These are phyloP conservation scores for Arion vulgaris DNA, from an alignment of 1,140 invertebrate species.

Conservation along the genomic window DNA sequence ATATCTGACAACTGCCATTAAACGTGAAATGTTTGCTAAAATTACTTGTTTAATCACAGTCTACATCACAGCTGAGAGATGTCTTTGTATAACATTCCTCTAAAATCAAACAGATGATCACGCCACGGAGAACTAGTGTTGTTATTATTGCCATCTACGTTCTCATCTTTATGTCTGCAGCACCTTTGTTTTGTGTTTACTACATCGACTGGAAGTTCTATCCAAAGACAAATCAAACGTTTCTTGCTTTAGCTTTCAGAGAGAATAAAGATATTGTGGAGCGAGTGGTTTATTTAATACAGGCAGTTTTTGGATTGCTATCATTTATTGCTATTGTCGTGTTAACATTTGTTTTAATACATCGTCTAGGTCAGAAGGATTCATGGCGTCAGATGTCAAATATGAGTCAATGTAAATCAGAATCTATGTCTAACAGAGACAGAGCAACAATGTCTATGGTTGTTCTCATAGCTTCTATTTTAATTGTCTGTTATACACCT, in stretches of 20 bases:
- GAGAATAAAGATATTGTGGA: background rate
- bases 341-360: background rate
- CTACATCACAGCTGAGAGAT: background rate
- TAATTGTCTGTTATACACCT: background rate
- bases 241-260: background rate
- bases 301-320: background rate
- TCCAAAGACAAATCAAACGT: background rate
- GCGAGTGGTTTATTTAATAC: too few species aligned
- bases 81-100: background rate
- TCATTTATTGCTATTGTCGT: background rate
- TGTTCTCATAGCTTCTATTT: background rate
- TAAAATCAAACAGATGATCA: background rate
- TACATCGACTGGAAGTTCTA: slow-evolving; percentile 18
- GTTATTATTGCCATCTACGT: background rate
- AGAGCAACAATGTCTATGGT: background rate
- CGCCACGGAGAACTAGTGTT: background rate
- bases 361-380: background rate
- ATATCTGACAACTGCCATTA: background rate
- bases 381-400: background rate
- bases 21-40: background rate
- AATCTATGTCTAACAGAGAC: background rate
- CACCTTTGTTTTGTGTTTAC: background rate
- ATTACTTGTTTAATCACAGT: background rate
- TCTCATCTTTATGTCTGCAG: background rate
- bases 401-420: background rate